phyloP scores from a whole-genome alignment of 1,140 invertebrate genomes.

The Calosoma granatense region DNA sequence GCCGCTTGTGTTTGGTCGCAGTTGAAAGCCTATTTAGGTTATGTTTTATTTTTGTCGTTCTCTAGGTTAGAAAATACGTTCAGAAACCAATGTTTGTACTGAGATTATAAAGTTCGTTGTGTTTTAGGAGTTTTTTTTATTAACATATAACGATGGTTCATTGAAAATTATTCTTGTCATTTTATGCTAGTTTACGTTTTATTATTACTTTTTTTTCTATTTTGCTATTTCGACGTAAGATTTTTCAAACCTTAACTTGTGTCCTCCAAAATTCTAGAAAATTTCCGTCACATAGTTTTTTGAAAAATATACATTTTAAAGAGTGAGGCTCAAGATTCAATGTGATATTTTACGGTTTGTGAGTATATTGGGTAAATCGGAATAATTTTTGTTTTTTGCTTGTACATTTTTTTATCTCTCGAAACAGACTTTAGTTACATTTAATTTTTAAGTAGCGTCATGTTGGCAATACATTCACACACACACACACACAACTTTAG shows the following conservation, averaged over 20 bases:
- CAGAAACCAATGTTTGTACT: too few relatives aligned
- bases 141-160: too few relatives aligned
- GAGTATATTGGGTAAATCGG: not conserved
- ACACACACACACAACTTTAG: too few relatives aligned
- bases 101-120: too few relatives aligned
- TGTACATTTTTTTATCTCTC: not conserved
- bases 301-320: constrained; percentile 1
- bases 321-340: not conserved
- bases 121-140: too few relatives aligned
- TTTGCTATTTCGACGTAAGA: not conserved
- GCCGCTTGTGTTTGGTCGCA: too few relatives aligned
- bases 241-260: not conserved
- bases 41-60: too few relatives aligned
- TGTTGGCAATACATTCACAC: not conserved
- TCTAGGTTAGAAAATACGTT: not conserved
- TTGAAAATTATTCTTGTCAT: not conserved
- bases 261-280: not conserved
- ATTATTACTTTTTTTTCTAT: not conserved
- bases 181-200: not conserved
- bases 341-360: constrained; percentile 7
- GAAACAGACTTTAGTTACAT: not conserved
- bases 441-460: not conserved
- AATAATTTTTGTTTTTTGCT: not conserved
- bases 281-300: not conserved
- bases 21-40: too few relatives aligned